phyloP scores from a whole-genome alignment of 2,888 invertebrate species.

The Papilio gigon region DNA sequence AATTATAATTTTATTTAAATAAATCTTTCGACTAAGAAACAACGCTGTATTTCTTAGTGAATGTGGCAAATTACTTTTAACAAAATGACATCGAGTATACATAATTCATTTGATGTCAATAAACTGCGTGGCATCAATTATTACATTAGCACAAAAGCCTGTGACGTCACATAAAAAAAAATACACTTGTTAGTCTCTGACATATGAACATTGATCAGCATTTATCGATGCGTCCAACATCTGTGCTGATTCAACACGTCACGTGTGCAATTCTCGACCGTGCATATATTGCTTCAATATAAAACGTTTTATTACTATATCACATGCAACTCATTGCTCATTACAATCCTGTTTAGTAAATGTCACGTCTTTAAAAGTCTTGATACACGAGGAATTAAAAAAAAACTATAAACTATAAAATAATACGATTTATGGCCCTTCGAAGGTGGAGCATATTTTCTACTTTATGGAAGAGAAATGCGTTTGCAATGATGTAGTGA shows the following conservation, averaged over 20 bases:
- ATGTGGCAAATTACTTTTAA: no score
- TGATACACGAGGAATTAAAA: not conserved
- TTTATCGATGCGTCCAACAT: conserved; percentile 46
- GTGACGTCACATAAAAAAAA: conserved; percentile 1
- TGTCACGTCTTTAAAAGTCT: not conserved
- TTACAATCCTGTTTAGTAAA: conserved; percentile 27
- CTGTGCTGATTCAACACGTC: conserved; percentile 47
- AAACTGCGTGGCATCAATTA: no score
- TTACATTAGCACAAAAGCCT: not conserved
- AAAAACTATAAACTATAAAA: no score
- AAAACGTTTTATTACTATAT: conserved; percentile 52
- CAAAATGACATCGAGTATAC: no score
- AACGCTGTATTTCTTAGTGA: no score
- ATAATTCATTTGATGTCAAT: no score
- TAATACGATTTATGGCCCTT: no score
- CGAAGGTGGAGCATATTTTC: no score
- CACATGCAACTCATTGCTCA: conserved; percentile 41
- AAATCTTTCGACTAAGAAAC: not conserved
- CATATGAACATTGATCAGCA: conserved; percentile 50
- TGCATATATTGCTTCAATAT: conserved; percentile 51
- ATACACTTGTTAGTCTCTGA: conserved; percentile 18
- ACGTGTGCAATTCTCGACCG: conserved; percentile 46
- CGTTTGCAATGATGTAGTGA: no score
- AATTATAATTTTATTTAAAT: not conserved
- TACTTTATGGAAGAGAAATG: no score